Evolutionary conservation across 2,113 vertebrate genomes (phyloP).

Genomic region (Anas platyrhynchos): DNA sequence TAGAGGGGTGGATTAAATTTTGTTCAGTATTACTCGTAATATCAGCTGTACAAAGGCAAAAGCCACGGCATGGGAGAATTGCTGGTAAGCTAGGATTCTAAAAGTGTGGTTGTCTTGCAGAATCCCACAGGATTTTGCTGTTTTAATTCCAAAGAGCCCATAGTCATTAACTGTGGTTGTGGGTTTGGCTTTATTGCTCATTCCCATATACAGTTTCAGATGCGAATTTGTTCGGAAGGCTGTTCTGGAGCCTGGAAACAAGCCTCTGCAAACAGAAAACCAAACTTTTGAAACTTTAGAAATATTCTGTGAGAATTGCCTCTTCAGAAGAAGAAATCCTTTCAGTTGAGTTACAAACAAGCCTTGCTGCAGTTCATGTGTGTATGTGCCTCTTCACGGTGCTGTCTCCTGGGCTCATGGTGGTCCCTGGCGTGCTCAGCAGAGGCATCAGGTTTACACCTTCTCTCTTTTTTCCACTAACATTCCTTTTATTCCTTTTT

Average conservation of each 20-base stretch:
- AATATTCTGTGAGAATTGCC: conserved; percentile 11
- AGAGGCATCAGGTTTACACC: neutral
- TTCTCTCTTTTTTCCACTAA: neutral
- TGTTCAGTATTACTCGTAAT: neutral
- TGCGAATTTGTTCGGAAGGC: neutral
- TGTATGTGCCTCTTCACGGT: neutral
- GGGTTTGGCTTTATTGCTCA: conserved; percentile 33
- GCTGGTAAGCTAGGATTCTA: neutral
- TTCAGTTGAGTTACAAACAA: neutral
- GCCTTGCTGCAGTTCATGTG: neutral
- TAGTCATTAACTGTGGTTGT: conserved; percentile 16
- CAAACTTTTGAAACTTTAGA: neutral
- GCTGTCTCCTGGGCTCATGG: accelerated
- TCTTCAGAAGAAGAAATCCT: neutral
- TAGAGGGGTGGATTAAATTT: neutral
- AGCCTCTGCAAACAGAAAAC: conserved; percentile 36
- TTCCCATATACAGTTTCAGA: conserved; percentile 42
- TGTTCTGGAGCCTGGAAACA: conserved; percentile 18
- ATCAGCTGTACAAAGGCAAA: neutral
- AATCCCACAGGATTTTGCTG: neutral
- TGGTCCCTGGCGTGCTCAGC: neutral
- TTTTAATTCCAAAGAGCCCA: neutral
- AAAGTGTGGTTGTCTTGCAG: conserved; percentile 3
- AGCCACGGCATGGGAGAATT: neutral
- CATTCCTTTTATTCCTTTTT: neutral